Conservation (phyloP, 2,113 vertebrate genomes). For the Triplophysa dalaica region DNA sequence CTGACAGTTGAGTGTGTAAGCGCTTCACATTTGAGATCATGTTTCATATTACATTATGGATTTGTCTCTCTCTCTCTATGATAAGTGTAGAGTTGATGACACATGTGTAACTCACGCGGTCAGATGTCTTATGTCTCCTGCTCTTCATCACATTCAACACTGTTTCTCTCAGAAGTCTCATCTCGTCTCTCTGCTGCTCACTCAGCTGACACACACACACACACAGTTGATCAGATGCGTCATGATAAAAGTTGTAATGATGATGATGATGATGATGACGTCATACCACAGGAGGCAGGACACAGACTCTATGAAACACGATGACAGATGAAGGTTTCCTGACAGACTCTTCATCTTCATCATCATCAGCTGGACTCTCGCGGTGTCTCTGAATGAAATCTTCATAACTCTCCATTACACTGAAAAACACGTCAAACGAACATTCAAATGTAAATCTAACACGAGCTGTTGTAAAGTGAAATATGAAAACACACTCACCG, state of each 20-base stretch:
- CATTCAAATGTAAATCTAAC: neutral
- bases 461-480: neutral
- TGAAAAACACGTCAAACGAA: neutral
- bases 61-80: too few species aligned
- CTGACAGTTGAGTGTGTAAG: too few species aligned
- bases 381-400: constrained; percentile 61
- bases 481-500: neutral
- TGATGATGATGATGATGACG: too few species aligned
- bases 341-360: neutral
- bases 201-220: constrained; percentile 63
- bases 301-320: constrained; percentile 16
- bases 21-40: too few species aligned
- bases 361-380: constrained; percentile 45
- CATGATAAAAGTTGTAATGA: neutral
- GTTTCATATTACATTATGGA: too few species aligned
- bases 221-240: neutral
- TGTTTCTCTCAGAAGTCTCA: constrained; percentile 63
- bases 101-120: constrained; percentile 56
- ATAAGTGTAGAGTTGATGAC: too few species aligned
- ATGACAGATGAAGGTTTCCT: constrained; percentile 4
- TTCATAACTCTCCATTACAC: constrained; percentile 71
- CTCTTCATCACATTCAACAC: constrained; percentile 42
- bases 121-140: constrained; percentile 38
- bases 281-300: constrained; percentile 45
- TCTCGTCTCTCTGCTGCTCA: constrained; percentile 61